Conservation (phyloP, 2,888 invertebrate species). For the Apamea crenata region DNA sequence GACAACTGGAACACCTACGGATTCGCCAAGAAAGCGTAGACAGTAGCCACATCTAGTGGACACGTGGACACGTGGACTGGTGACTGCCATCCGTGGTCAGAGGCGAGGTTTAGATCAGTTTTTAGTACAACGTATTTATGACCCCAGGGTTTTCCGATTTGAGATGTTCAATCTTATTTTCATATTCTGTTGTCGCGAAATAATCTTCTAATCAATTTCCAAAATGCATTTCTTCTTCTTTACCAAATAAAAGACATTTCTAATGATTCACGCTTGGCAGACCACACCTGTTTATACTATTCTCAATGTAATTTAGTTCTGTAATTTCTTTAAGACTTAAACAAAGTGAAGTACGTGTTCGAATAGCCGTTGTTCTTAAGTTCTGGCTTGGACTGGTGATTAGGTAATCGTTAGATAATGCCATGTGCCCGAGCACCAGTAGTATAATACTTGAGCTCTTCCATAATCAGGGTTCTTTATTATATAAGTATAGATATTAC, state of each 20-base stretch:
- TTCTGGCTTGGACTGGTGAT: conserved; percentile 51
- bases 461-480: conserved; percentile 65
- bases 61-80: conserved; percentile 13
- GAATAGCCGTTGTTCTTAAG: conserved; percentile 45
- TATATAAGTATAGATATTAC: conserved; percentile 63
- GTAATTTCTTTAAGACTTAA: conserved; percentile 55
- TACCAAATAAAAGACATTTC: conserved; percentile 16
- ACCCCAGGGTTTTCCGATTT: not conserved
- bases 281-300: conserved; percentile 47
- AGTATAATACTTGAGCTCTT: conserved; percentile 68
- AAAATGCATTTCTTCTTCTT: conserved; percentile 19
- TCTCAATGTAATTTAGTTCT: conserved; percentile 60
- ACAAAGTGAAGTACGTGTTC: conserved; percentile 55
- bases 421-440: conserved; percentile 72
- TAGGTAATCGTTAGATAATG: conserved; percentile 60
- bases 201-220: not conserved
- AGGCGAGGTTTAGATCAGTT: conserved; percentile 28
- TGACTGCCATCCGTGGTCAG: conserved; percentile 44
- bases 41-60: conserved; percentile 11
- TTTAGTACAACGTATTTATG: conserved; percentile 55
- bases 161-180: conserved; percentile 5
- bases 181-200: not conserved
- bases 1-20: conserved; percentile 93
- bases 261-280: conserved; percentile 45
- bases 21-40: conserved; percentile 88